Percentiles rank a stretch among this genome's conserved stretches.
phyloP scores from a whole-genome alignment of 2,797 vertebrate species.

The Anomalospiza imberbis region DNA sequence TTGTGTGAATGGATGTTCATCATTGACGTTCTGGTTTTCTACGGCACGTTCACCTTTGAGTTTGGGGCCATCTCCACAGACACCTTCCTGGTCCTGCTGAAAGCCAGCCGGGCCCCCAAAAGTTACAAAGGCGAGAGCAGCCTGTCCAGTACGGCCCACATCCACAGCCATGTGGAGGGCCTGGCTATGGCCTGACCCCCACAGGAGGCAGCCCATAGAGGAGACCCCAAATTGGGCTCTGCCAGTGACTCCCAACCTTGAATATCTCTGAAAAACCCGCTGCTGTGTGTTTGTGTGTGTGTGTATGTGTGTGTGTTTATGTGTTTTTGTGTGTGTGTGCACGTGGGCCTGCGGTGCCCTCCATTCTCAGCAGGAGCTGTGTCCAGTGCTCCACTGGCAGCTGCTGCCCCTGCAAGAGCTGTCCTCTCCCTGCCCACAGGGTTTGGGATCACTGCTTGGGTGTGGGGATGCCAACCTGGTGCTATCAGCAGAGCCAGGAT shows the following conservation, averaged over 20 bases:
- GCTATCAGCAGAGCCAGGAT: neutral
- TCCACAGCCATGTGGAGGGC: slow-evolving; percentile 88
- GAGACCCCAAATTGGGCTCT: neutral
- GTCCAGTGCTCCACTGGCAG: neutral
- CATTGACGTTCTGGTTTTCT: slow-evolving; percentile 93
- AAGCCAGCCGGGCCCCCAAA: slow-evolving; percentile 69
- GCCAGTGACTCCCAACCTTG: neutral
- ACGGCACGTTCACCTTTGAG: slow-evolving; percentile 96
- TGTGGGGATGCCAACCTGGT: neutral
- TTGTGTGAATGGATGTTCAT: slow-evolving; percentile 97
- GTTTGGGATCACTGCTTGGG: neutral
- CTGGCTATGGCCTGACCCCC: slow-evolving; percentile 83
- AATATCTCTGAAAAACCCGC: neutral
- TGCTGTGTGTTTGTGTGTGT: neutral
- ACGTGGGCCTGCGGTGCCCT: accelerated
- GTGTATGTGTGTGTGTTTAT: neutral
- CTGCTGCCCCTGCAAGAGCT: neutral
- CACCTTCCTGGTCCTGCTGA: slow-evolving; percentile 88
- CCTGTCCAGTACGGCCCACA: slow-evolving; percentile 80
- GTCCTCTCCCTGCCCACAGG: neutral
- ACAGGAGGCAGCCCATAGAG: neutral
- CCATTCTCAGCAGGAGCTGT: neutral
- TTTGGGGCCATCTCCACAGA: slow-evolving; percentile 93
- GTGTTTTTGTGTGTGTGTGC: accelerated
- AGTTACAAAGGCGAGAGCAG: slow-evolving; percentile 75